phyloP scores from a whole-genome alignment of 2,113 vertebrate species.

The Pygoscelis antarcticus region DNA sequence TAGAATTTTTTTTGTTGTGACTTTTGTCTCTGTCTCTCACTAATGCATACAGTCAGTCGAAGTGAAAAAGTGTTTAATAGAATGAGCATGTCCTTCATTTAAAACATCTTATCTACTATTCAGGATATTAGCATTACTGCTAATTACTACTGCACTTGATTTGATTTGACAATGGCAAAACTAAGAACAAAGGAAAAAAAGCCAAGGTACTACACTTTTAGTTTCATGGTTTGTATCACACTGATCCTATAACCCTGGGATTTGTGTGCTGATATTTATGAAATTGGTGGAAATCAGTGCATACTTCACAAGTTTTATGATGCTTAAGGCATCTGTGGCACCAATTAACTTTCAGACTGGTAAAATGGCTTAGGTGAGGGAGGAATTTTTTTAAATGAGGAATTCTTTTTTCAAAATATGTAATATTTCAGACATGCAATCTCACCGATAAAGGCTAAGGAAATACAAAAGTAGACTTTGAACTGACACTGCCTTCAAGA shows the following conservation, averaged over 20 bases:
- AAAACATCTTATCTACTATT: not conserved
- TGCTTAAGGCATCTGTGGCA: not conserved
- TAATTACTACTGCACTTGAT: not conserved
- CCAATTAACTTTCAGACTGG: not conserved
- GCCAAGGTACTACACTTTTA: not conserved
- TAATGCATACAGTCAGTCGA: not conserved
- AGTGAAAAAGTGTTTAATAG: not conserved
- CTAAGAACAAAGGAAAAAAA: not conserved
- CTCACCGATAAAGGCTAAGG: not conserved
- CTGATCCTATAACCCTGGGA: not conserved
- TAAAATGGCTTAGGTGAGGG: not conserved
- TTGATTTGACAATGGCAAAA: not conserved
- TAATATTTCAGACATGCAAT: not conserved
- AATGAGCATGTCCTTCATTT: not conserved
- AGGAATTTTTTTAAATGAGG: not conserved
- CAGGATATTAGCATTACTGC: not conserved
- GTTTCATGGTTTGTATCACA: not conserved
- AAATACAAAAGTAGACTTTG: not conserved
- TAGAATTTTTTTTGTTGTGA: not conserved
- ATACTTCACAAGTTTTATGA: not conserved
- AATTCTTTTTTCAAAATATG: not conserved
- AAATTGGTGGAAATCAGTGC: not conserved
- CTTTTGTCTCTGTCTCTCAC: not conserved
- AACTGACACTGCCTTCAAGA: not conserved
- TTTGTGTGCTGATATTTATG: not conserved